These are phyloP conservation scores for Oceanites oceanicus DNA, from an alignment of 2,113 vertebrate genomes.

Conservation along the genomic window DNA sequence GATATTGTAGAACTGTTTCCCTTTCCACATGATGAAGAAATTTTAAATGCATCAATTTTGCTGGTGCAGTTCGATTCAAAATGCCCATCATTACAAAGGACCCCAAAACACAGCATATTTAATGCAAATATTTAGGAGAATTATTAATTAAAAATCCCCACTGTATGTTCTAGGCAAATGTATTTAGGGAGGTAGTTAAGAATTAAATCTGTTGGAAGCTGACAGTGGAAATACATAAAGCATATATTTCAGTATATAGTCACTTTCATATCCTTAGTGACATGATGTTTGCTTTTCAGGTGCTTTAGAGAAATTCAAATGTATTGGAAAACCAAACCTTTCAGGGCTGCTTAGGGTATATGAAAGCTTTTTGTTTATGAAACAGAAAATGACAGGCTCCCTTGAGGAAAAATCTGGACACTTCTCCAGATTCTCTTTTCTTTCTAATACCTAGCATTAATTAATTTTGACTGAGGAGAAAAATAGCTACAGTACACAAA, in stretches of 20 bases:
- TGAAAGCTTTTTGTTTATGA: neutral
- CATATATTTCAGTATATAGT: neutral
- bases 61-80: neutral
- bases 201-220: neutral
- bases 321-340: neutral
- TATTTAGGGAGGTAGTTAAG: neutral
- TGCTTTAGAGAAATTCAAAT: neutral
- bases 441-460: neutral
- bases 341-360: neutral
- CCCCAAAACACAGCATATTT: neutral
- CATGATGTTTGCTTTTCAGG: neutral
- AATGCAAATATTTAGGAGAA: neutral
- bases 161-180: neutral
- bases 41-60: neutral
- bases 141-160: neutral
- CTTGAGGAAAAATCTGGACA: neutral
- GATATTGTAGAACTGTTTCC: neutral
- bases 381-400: neutral
- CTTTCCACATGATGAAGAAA: neutral
- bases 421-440: neutral
- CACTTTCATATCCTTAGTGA: neutral
- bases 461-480: neutral
- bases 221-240: neutral
- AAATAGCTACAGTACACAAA: neutral
- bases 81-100: neutral